A percentile compares a stretch with the other conserved stretches of the same genome.
These are phyloP conservation scores for Ctenopoma multispine DNA, from an alignment of 2,797 vertebrate species.

Conservation along the genomic window DNA sequence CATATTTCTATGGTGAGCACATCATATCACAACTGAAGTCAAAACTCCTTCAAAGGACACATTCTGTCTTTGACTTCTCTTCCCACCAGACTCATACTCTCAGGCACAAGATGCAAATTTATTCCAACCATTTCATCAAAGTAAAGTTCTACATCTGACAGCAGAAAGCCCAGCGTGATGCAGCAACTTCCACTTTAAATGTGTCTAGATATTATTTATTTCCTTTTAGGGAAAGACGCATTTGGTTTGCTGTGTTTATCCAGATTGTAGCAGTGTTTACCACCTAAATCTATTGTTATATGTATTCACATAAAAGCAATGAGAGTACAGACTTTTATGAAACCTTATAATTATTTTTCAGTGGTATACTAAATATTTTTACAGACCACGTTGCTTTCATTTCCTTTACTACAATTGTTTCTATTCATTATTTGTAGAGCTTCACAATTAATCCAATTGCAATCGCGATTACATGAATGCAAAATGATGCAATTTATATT, in stretches of 20 bases:
- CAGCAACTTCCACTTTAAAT: not conserved
- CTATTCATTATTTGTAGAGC: too few species aligned
- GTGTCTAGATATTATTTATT: not conserved
- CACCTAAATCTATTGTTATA: not conserved
- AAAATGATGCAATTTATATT: too few species aligned
- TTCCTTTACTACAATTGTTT: too few species aligned
- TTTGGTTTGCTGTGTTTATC: not conserved
- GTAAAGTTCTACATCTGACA: slow-evolving; percentile 7
- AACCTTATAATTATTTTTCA: not conserved
- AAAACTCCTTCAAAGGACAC: slow-evolving; percentile 9
- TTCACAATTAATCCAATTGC: too few species aligned
- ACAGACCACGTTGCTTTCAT: too few species aligned
- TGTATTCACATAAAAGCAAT: not conserved
- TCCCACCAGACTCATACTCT: slow-evolving; percentile 9
- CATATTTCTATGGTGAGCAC: not conserved
- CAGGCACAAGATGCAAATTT: slow-evolving; percentile 11
- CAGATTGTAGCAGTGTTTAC: not conserved
- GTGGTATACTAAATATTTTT: too few species aligned
- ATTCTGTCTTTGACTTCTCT: not conserved
- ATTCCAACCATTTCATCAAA: slow-evolving; percentile 10
- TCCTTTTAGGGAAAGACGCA: not conserved
- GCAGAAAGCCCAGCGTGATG: slow-evolving; percentile 5
- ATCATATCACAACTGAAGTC: not conserved
- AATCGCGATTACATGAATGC: too few species aligned
- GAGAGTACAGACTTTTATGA: not conserved